Conservation (phyloP, 1,140 invertebrate genomes). For the Atta texana region DNA sequence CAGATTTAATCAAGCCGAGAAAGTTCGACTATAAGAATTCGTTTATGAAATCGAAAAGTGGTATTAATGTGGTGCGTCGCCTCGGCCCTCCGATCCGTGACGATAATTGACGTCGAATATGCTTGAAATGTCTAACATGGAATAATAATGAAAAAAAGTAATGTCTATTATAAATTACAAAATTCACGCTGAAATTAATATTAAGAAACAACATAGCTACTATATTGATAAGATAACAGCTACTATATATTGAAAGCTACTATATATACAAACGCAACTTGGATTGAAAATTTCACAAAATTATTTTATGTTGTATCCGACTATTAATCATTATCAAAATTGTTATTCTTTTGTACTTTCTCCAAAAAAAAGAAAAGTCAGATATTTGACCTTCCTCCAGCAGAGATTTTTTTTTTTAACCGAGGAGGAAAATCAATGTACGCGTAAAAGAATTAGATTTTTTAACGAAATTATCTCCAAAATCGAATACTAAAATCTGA, state of each 20-base stretch:
- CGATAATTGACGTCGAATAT: neutral
- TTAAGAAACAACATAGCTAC: neutral
- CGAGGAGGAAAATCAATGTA: too few relatives aligned
- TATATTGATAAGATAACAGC: neutral
- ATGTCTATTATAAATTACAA: neutral
- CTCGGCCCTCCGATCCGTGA: neutral
- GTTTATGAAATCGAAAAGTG: slow-evolving; percentile 32
- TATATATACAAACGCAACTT: neutral
- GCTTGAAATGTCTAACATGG: neutral
- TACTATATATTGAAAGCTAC: neutral
- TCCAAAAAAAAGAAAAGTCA: too few relatives aligned
- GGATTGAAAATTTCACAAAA: neutral
- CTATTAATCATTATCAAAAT: too few relatives aligned
- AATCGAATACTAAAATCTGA: neutral
- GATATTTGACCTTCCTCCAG: too few relatives aligned
- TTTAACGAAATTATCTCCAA: neutral
- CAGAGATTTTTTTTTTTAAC: too few relatives aligned
- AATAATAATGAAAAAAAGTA: neutral
- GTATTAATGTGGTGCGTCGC: neutral
- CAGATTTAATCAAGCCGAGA: slow-evolving; percentile 44
- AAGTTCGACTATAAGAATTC: slow-evolving; percentile 17
- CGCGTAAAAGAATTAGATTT: too few relatives aligned
- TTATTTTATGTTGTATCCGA: neutral
- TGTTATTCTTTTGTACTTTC: too few relatives aligned
- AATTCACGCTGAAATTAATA: neutral